A percentile compares a stretch with the other conserved stretches of the same genome.
Conservation (phyloP, 2,888 invertebrate species). For the Labia minor region DNA sequence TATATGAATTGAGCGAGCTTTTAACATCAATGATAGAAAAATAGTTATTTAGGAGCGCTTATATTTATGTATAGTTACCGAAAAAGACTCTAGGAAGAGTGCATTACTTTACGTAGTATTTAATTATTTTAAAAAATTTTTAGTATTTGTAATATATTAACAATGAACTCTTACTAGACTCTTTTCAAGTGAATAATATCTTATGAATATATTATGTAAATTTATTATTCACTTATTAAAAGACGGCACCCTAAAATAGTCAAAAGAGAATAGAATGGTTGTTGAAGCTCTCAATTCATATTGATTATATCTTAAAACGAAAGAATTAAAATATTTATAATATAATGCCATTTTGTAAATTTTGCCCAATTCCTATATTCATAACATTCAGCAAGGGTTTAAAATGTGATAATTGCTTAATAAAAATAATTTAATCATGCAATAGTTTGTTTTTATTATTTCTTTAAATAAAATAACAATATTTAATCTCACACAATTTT, state of each 20-base stretch:
- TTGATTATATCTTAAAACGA: background rate
- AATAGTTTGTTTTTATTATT: too few relatives aligned
- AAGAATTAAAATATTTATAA: background rate
- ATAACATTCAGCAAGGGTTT: constrained; percentile 19
- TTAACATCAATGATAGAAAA: background rate
- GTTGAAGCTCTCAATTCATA: background rate
- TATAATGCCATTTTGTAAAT: background rate
- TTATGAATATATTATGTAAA: background rate
- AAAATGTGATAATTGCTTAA: constrained; percentile 27
- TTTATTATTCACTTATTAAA: background rate
- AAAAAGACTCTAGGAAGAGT: constrained; percentile 19
- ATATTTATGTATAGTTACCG: constrained; percentile 1
- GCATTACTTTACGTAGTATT: background rate
- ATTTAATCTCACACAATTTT: too few relatives aligned
- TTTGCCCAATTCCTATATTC: constrained; percentile 16
- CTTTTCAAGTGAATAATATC: background rate
- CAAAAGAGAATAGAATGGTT: background rate
- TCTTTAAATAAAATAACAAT: too few relatives aligned
- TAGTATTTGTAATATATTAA: background rate
- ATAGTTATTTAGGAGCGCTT: background rate
- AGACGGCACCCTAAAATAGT: background rate
- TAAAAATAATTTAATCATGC: constrained; percentile 19
- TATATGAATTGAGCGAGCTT: background rate
- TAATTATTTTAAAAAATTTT: background rate
- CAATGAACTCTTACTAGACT: background rate